phyloP scores from a whole-genome alignment of 2,888 invertebrate species.

The Polyommatus icarus region DNA sequence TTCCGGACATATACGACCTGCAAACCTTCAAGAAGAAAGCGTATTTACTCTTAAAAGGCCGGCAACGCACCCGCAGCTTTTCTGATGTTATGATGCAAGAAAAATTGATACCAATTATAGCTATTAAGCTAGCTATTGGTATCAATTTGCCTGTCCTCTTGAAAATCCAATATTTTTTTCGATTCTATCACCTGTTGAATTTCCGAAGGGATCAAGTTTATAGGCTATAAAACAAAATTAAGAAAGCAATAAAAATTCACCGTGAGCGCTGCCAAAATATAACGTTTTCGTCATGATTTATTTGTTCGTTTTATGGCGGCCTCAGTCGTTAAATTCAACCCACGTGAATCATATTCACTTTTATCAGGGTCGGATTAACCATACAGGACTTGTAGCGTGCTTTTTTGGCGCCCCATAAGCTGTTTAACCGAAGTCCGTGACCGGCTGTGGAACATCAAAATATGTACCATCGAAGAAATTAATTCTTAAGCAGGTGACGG shows the following conservation, averaged over 20 bases:
- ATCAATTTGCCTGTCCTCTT: no score
- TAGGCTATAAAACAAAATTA: constrained; percentile 48
- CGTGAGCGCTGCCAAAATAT: constrained; percentile 44
- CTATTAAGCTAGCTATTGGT: no score
- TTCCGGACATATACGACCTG: no score
- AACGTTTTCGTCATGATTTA: constrained; percentile 47
- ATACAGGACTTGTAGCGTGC: background rate
- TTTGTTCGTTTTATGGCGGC: constrained; percentile 41
- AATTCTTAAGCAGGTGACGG: no score
- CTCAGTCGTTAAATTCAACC: constrained; percentile 40
- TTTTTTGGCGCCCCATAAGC: background rate
- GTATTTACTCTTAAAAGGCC: no score
- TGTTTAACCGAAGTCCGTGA: no score
- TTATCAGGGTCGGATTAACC: background rate
- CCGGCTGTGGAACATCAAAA: no score
- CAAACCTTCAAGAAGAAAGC: no score
- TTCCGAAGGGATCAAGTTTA: constrained; percentile 40
- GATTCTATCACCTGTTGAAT: constrained; percentile 29
- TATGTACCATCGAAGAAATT: no score
- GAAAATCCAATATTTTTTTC: background rate
- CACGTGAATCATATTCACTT: constrained; percentile 31
- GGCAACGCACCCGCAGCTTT: no score
- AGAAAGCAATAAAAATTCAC: constrained; percentile 46
- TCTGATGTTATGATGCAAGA: no score
- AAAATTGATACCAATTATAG: no score